phyloP scores from a whole-genome alignment of 2,797 vertebrate genomes.

The Emydoidea blandingii region DNA sequence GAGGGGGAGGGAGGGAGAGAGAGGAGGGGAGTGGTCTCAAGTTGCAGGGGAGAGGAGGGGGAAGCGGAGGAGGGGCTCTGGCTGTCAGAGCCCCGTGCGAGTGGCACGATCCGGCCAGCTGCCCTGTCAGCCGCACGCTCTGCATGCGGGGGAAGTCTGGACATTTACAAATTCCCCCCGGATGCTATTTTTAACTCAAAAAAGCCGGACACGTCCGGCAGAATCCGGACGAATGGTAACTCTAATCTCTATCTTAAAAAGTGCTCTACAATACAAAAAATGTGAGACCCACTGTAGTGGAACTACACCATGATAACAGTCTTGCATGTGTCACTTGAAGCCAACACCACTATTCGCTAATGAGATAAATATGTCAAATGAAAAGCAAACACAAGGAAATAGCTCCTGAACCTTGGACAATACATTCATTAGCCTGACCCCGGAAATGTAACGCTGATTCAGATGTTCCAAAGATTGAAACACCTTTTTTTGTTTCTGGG shows the following conservation, averaged over 20 bases:
- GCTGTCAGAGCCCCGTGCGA: too few relatives aligned
- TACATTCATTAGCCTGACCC: background rate
- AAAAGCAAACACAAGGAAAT: background rate
- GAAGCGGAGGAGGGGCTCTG: too few relatives aligned
- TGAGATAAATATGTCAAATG: background rate
- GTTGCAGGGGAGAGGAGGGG: too few relatives aligned
- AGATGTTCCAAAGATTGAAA: background rate
- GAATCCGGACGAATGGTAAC: too few relatives aligned
- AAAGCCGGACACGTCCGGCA: too few relatives aligned
- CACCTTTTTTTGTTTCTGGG: background rate
- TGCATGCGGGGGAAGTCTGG: too few relatives aligned
- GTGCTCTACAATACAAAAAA: background rate
- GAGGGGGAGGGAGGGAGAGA: too few relatives aligned
- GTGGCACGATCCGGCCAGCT: too few relatives aligned
- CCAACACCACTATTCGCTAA: background rate
- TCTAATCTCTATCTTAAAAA: background rate
- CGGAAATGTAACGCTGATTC: background rate
- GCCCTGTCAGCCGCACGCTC: too few relatives aligned
- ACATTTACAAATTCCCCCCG: too few relatives aligned
- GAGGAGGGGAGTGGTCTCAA: too few relatives aligned
- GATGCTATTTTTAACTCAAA: too few relatives aligned
- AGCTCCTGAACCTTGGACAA: background rate
- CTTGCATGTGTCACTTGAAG: background rate
- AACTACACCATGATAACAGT: background rate
- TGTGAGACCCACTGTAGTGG: background rate